A percentile compares a stretch with the other conserved stretches of the same genome.
Evolutionary conservation across 2,888 invertebrate genomes (phyloP).

Genomic region (Sympetrum striolatum): DNA sequence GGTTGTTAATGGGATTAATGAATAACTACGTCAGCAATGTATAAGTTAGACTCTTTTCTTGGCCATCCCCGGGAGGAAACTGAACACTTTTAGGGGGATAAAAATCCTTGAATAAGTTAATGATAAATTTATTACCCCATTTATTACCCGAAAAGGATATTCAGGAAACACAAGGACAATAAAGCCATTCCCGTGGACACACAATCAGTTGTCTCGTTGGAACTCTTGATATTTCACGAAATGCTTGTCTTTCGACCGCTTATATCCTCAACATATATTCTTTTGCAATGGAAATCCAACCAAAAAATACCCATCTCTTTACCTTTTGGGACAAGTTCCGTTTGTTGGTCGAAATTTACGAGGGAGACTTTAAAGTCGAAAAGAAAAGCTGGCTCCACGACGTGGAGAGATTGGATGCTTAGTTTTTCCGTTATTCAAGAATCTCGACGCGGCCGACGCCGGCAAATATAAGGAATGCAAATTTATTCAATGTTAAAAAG

Average conservation of each 20-base stretch:
- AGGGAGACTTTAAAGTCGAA: background rate
- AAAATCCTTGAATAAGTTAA: too few relatives aligned
- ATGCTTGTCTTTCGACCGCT: background rate
- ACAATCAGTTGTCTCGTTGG: background rate
- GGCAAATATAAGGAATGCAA: background rate
- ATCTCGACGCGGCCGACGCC: background rate
- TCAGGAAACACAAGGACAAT: background rate
- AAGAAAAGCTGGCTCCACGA: background rate
- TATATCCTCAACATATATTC: background rate
- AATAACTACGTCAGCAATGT: too few relatives aligned
- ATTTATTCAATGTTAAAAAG: background rate
- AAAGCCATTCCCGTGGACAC: background rate
- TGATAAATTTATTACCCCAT: background rate
- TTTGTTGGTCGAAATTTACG: background rate
- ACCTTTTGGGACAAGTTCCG: background rate
- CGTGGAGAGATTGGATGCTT: background rate
- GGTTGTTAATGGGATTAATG: too few relatives aligned
- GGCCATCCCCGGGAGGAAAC: too few relatives aligned
- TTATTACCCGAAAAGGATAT: background rate
- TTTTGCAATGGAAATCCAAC: background rate
- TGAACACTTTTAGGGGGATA: too few relatives aligned
- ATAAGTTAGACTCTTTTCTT: too few relatives aligned
- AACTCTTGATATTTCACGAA: background rate
- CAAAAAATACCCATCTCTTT: background rate
- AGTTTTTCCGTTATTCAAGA: conserved; percentile 13